Evolutionary conservation across 2,797 vertebrate genomes (phyloP).

Genomic region (Neoniphon sammara): DNA sequence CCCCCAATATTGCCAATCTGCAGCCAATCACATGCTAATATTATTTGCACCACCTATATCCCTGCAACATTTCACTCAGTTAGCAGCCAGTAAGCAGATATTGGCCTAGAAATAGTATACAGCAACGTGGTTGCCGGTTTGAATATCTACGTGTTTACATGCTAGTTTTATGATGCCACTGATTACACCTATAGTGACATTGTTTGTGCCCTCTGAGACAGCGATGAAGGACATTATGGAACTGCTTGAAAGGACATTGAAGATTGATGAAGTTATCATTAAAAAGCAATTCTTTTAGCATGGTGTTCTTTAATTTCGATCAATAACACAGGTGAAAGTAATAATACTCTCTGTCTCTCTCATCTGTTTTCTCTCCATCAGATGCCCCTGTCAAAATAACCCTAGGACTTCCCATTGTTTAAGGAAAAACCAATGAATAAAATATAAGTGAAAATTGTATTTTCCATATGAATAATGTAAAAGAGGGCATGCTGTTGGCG

Average conservation of each 20-base stretch:
- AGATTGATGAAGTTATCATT: constrained; percentile 79
- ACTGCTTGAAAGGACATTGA: constrained; percentile 58
- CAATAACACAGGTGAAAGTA: constrained; percentile 74
- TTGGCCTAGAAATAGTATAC: constrained; percentile 3
- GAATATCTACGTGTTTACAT: constrained; percentile 4
- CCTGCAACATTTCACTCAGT: constrained; percentile 18
- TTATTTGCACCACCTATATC: not conserved
- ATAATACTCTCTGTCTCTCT: constrained; percentile 63
- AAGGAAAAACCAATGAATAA: constrained; percentile 85
- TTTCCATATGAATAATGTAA: constrained; percentile 86
- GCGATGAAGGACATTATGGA: constrained; percentile 58
- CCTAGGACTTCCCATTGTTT: constrained; percentile 74
- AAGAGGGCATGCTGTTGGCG: constrained; percentile 73
- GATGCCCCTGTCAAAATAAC: constrained; percentile 71
- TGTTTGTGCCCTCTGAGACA: constrained; percentile 34
- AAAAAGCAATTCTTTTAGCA: constrained; percentile 69
- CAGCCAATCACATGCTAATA: not conserved
- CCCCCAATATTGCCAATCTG: not conserved
- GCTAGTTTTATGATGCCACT: constrained; percentile 22
- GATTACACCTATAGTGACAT: constrained; percentile 33
- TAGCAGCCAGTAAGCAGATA: constrained; percentile 22
- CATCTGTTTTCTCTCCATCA: constrained; percentile 65
- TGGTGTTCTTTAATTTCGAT: constrained; percentile 77
- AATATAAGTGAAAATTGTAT: constrained; percentile 84
- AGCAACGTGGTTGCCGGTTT: not conserved